These are phyloP conservation scores for Ips nitidus DNA, from an alignment of 1,140 invertebrate species.

Conservation along the genomic window DNA sequence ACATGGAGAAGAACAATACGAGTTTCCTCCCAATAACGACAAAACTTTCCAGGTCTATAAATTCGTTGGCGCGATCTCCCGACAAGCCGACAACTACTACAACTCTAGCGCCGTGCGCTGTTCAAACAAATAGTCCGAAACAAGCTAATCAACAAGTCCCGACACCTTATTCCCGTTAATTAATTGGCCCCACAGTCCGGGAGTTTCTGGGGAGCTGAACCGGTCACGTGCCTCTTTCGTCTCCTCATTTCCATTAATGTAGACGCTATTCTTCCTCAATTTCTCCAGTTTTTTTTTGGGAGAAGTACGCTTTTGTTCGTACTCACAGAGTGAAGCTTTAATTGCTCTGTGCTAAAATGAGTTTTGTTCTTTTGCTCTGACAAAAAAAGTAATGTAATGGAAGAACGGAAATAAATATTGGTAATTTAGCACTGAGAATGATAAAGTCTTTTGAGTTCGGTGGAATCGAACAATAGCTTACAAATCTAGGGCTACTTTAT, in stretches of 20 bases:
- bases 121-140: constrained; percentile 5
- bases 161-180: constrained; percentile 16
- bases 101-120: neutral
- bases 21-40: too few relatives aligned
- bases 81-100: constrained; percentile 4
- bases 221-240: neutral
- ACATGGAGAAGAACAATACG: too few relatives aligned
- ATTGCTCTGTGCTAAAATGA: too few relatives aligned
- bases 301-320: too few relatives aligned
- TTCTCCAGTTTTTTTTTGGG: too few relatives aligned
- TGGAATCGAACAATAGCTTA: constrained; percentile 14
- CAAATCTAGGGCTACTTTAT: constrained; percentile 20
- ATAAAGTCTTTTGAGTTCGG: neutral
- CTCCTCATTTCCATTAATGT: neutral
- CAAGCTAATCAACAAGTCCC: constrained; percentile 20
- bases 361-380: too few relatives aligned
- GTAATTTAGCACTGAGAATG: too few relatives aligned
- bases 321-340: too few relatives aligned
- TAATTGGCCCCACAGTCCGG: constrained; percentile 7
- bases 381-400: too few relatives aligned
- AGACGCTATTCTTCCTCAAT: too few relatives aligned
- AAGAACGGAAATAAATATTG: too few relatives aligned
- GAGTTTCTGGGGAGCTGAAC: neutral
- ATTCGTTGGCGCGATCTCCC: constrained; percentile 1
- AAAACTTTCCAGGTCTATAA: neutral